phyloP scores from a whole-genome alignment of 2,888 invertebrate species.

The Listrodromus nycthemerus region DNA sequence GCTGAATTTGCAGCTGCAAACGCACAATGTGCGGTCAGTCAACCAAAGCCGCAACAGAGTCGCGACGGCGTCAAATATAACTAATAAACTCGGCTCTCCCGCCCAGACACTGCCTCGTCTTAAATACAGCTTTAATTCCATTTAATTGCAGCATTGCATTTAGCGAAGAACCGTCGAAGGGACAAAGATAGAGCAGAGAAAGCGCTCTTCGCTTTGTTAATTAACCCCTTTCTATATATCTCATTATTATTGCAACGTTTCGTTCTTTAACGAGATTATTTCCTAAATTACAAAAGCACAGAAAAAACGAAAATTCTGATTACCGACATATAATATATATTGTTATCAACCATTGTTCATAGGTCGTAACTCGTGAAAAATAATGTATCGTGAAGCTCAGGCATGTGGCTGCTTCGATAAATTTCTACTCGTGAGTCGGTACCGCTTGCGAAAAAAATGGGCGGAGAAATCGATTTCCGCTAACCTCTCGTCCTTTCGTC shows the following conservation, averaged over 20 bases:
- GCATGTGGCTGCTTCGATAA: background rate
- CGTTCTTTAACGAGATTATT: too few relatives aligned
- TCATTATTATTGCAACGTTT: too few relatives aligned
- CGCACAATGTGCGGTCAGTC: slow-evolving; percentile 69
- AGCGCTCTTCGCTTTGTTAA: slow-evolving; percentile 67
- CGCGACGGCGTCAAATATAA: slow-evolving; percentile 51
- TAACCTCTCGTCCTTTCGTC: background rate
- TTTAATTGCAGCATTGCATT: slow-evolving; percentile 72
- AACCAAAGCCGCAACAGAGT: slow-evolving; percentile 70
- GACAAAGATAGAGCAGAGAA: too few relatives aligned
- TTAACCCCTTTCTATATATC: slow-evolving; percentile 52
- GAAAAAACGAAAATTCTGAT: too few relatives aligned
- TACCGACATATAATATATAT: too few relatives aligned
- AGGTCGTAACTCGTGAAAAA: background rate
- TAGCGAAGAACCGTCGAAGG: slow-evolving; percentile 42
- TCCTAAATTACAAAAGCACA: too few relatives aligned
- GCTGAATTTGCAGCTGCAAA: slow-evolving; percentile 66
- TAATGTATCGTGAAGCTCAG: background rate
- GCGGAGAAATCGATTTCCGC: background rate
- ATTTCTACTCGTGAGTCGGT: background rate
- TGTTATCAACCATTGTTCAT: background rate
- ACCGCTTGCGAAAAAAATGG: background rate
- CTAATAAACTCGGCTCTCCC: slow-evolving; percentile 36
- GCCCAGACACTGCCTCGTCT: slow-evolving; percentile 66
- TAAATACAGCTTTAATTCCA: slow-evolving; percentile 75